These are phyloP conservation scores for Anarhynchus alexandrinus DNA, from an alignment of 2,113 vertebrate genomes.

Conservation along the genomic window DNA sequence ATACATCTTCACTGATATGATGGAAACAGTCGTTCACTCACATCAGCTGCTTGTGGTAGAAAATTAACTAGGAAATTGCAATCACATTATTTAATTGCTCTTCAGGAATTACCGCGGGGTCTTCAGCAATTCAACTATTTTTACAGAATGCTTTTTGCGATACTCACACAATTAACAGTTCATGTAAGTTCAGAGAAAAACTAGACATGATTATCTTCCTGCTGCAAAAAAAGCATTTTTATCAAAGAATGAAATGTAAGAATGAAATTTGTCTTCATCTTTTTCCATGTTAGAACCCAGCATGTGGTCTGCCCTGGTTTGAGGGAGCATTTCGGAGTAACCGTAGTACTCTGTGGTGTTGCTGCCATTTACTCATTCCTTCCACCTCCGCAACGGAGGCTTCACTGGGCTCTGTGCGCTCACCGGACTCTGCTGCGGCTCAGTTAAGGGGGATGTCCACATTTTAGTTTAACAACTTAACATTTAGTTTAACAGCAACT, in stretches of 20 bases:
- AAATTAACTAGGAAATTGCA: not conserved
- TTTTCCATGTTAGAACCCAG: not conserved
- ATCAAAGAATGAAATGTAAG: not conserved
- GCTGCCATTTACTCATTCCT: not conserved
- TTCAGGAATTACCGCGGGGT: not conserved
- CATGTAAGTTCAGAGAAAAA: not conserved
- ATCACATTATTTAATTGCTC: not conserved
- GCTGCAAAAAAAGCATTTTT: not conserved
- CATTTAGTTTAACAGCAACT: not conserved
- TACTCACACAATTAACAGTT: not conserved
- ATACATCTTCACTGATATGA: rapidly evolving
- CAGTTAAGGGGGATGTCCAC: rapidly evolving
- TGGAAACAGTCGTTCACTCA: not conserved
- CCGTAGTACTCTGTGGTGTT: rapidly evolving
- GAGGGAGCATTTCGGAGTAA: too few relatives aligned
- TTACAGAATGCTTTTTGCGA: rapidly evolving
- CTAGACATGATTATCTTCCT: not conserved
- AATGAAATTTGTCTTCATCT: not conserved
- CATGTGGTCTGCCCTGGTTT: too few relatives aligned
- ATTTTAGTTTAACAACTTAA: not conserved
- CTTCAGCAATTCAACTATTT: not conserved
- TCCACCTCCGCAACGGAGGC: rapidly evolving
- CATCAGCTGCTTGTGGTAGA: not conserved
- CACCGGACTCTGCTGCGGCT: not conserved
- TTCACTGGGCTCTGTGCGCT: not conserved